A percentile compares a stretch with the other conserved stretches of the same genome.
Conservation (phyloP, 1,140 invertebrate species). For the Scylla paramamosain region DNA sequence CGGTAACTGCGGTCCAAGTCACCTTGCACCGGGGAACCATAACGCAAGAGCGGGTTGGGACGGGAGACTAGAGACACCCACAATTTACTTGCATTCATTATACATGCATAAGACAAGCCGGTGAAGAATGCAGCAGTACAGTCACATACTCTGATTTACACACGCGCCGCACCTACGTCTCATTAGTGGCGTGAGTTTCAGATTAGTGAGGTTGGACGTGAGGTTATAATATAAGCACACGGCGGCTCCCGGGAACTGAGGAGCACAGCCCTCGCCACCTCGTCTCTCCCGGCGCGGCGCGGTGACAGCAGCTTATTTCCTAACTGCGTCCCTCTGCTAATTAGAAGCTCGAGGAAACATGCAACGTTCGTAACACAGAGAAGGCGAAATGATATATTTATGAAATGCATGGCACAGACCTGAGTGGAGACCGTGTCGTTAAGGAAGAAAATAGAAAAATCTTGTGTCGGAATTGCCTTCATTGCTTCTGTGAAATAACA, state of each 20-base stretch:
- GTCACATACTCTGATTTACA: background rate
- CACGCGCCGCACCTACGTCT: background rate
- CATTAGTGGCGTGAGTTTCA: background rate
- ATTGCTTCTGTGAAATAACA: too few relatives aligned
- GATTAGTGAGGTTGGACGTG: background rate
- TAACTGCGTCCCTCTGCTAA: background rate
- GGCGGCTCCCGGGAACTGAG: background rate
- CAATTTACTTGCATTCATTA: background rate
- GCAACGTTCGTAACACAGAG: background rate
- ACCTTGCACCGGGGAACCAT: too few relatives aligned
- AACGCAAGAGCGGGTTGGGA: too few relatives aligned
- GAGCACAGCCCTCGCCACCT: background rate
- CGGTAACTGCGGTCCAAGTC: too few relatives aligned
- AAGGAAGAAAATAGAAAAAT: background rate
- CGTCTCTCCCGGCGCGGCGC: background rate
- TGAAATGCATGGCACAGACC: background rate
- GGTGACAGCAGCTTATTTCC: conserved; percentile 1
- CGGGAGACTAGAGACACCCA: background rate
- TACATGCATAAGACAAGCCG: background rate
- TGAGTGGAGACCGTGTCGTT: background rate
- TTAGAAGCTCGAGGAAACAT: background rate
- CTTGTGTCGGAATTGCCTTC: too few relatives aligned
- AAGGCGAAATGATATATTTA: background rate
- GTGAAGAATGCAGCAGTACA: background rate
- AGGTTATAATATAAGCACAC: background rate